Evolutionary conservation across 1,140 invertebrate species (phyloP).

Genomic region (Dufourea novaeangliae): DNA sequence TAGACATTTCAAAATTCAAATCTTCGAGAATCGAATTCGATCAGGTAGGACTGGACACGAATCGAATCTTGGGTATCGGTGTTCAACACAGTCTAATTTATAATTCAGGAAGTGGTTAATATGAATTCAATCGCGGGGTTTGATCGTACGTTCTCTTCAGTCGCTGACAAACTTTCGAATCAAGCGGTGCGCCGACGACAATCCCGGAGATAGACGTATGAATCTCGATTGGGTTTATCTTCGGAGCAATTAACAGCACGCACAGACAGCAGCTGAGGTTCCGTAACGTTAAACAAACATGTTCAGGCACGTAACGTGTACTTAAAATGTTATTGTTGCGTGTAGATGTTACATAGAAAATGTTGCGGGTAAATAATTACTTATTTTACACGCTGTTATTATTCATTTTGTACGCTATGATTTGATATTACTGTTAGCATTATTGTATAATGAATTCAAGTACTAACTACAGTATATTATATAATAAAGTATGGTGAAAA

Average conservation of each 20-base stretch:
- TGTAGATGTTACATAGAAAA: not conserved
- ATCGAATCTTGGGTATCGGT: not conserved
- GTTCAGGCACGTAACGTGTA: not conserved
- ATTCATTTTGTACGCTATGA: too few species aligned
- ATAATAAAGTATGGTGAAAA: too few species aligned
- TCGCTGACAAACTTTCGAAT: constrained; percentile 11
- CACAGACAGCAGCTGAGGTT: not conserved
- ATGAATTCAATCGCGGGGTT: not conserved
- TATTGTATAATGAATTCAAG: too few species aligned
- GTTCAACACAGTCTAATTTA: not conserved
- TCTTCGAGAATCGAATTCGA: not conserved
- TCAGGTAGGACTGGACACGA: not conserved
- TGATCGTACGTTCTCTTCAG: not conserved
- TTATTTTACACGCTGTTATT: too few species aligned
- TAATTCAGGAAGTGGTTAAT: not conserved
- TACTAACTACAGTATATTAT: too few species aligned
- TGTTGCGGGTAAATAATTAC: not conserved
- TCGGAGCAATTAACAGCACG: not conserved
- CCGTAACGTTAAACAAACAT: not conserved
- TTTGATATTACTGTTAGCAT: too few species aligned
- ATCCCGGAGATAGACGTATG: not conserved
- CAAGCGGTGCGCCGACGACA: not conserved
- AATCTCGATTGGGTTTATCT: constrained; percentile 6
- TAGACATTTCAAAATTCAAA: too few species aligned
- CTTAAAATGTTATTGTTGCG: not conserved